A percentile compares a stretch with the other conserved stretches of the same genome.
Evolutionary conservation across 2,797 vertebrate species (phyloP).

Genomic region (Manis javanica): DNA sequence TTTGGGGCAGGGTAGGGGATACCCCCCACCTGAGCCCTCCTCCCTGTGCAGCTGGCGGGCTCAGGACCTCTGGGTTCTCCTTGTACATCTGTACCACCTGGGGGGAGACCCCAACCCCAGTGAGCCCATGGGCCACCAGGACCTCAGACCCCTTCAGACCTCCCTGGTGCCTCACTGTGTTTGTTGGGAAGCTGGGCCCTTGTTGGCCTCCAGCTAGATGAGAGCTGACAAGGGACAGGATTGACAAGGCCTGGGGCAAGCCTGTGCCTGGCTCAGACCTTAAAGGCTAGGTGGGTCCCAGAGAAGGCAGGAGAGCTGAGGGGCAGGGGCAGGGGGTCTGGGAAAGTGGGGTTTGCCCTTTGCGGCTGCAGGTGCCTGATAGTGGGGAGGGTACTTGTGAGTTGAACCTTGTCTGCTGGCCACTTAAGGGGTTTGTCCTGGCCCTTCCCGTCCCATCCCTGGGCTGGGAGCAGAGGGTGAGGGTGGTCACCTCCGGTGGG

Average conservation of each 20-base stretch:
- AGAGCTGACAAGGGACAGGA: conserved; percentile 85
- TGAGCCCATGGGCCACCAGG: background rate
- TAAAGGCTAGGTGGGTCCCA: conserved; percentile 81
- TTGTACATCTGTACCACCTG: conserved; percentile 95
- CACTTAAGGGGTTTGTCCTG: background rate
- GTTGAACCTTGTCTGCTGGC: background rate
- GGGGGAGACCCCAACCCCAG: background rate
- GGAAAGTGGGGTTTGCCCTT: conserved; percentile 84
- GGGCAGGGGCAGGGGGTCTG: conserved; percentile 87
- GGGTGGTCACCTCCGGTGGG: conserved; percentile 90
- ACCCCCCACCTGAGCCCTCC: conserved; percentile 86
- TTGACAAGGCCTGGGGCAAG: conserved; percentile 87
- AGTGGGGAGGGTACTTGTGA: background rate
- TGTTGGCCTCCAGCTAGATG: conserved; percentile 92
- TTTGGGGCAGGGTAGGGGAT: conserved; percentile 78
- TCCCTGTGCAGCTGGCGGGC: conserved; percentile 81
- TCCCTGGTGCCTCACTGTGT: conserved; percentile 84
- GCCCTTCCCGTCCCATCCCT: background rate
- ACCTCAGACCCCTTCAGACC: background rate
- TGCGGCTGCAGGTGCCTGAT: conserved; percentile 83
- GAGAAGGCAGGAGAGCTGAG: conserved; percentile 91
- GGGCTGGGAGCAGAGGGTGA: background rate
- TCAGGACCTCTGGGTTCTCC: conserved; percentile 86
- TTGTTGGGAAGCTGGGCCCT: conserved; percentile 91
- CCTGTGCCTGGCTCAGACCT: conserved; percentile 86